phyloP scores from a whole-genome alignment of 2,113 vertebrate species.

The Microtus montanus region DNA sequence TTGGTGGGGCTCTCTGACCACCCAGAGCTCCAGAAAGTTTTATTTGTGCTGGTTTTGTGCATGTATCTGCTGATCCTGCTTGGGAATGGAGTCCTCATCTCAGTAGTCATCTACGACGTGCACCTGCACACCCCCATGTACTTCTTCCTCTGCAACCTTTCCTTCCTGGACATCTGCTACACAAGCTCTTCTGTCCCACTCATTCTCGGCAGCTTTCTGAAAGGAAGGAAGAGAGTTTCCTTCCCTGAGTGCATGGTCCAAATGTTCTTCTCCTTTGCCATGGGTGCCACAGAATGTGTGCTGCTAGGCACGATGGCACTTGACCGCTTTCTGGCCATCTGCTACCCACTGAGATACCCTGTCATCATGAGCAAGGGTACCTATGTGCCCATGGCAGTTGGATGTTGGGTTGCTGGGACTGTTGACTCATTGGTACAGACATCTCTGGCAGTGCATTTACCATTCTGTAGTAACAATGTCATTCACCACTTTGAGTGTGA shows the following conservation, averaged over 20 bases:
- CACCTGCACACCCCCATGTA: conserved; percentile 78
- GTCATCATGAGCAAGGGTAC: conserved; percentile 65
- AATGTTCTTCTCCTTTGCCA: conserved; percentile 76
- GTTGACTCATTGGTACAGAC: conserved; percentile 61
- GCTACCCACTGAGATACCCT: conserved; percentile 74
- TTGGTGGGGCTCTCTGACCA: conserved; percentile 66
- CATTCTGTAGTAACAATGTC: conserved; percentile 70
- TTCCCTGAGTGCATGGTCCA: conserved; percentile 72
- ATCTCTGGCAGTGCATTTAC: conserved; percentile 54
- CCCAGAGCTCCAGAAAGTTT: conserved; percentile 60
- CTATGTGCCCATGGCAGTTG: conserved; percentile 62
- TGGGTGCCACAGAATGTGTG: conserved; percentile 67
- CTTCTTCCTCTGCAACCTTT: conserved; percentile 78
- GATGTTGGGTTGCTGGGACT: conserved; percentile 59
- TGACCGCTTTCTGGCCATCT: conserved; percentile 76
- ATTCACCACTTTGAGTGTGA: conserved; percentile 76
- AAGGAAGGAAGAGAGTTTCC: conserved; percentile 66
- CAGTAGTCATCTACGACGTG: conserved; percentile 53
- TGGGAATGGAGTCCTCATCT: conserved; percentile 74
- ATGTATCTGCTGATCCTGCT: conserved; percentile 71
- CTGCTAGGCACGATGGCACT: conserved; percentile 78
- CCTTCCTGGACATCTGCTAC: conserved; percentile 78
- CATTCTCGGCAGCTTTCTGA: conserved; percentile 70
- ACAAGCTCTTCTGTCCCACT: conserved; percentile 72
- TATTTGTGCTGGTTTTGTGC: conserved; percentile 65